A percentile compares a stretch with the other conserved stretches of the same genome.
Evolutionary conservation across 2,113 vertebrate species (phyloP).

Genomic region (Coreoperca whiteheadi): DNA sequence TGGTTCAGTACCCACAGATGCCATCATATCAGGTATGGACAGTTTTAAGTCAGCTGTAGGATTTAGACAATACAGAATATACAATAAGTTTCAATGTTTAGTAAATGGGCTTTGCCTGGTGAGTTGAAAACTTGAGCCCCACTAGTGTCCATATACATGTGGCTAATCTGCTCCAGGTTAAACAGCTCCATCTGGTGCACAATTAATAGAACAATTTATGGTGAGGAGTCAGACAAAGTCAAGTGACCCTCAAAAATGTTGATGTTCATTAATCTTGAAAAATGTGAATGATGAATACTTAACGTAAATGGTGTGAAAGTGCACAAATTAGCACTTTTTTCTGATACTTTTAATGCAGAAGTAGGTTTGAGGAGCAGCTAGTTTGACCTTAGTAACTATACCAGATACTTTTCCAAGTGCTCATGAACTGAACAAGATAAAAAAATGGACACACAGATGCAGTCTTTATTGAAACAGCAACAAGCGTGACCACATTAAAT

Average conservation of each 20-base stretch:
- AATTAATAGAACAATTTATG: neutral
- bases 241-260: neutral
- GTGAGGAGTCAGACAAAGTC: neutral
- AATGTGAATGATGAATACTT: neutral
- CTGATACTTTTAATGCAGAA: neutral
- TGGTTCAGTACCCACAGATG: constrained; percentile 98
- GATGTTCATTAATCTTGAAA: neutral
- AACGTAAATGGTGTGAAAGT: neutral
- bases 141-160: neutral
- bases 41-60: neutral
- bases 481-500: neutral
- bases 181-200: constrained; percentile 52
- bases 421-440: neutral
- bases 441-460: neutral
- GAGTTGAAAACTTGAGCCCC: neutral
- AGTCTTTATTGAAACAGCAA: neutral
- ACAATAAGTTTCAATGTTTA: neutral
- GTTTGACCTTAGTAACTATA: neutral
- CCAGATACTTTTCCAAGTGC: neutral
- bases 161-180: neutral
- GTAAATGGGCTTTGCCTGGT: neutral
- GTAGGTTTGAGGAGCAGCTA: too few species aligned
- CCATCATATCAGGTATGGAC: constrained; percentile 94
- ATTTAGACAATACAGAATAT: neutral
- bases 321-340: neutral